phyloP scores from a whole-genome alignment of 2,888 invertebrate genomes.

The Ophion ellenae region DNA sequence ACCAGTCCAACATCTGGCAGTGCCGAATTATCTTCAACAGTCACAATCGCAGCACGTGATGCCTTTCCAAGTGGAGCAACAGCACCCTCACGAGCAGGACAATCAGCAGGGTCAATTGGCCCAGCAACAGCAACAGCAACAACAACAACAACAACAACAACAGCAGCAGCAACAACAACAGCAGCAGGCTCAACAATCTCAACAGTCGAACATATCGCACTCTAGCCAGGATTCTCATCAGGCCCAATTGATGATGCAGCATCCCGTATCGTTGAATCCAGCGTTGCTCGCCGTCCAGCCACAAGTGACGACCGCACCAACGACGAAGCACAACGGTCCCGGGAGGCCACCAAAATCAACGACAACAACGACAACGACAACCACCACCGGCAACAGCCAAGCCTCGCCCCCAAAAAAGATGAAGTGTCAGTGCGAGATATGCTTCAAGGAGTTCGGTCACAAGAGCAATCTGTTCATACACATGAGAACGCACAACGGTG shows the following conservation, averaged over 20 bases:
- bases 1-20: slow-evolving; percentile 71
- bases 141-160: slow-evolving; percentile 45
- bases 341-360: slow-evolving; percentile 78
- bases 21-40: slow-evolving; percentile 70
- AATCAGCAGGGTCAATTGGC: slow-evolving; percentile 62
- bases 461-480: slow-evolving; percentile 82
- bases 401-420: slow-evolving; percentile 74
- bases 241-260: slow-evolving; percentile 59
- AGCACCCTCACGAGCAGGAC: slow-evolving; percentile 57
- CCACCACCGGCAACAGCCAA: slow-evolving; percentile 6
- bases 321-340: slow-evolving; percentile 76
- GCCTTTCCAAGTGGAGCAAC: slow-evolving; percentile 61
- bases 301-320: slow-evolving; percentile 42
- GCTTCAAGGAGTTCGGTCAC: slow-evolving; percentile 82
- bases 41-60: slow-evolving; percentile 56
- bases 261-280: slow-evolving; percentile 69
- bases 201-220: slow-evolving; percentile 53
- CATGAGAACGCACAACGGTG: slow-evolving; percentile 82
- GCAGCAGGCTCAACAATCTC: slow-evolving; percentile 56
- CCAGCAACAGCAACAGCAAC: slow-evolving; percentile 54
- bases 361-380: background rate
- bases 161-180: slow-evolving; percentile 51
- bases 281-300: slow-evolving; percentile 40
- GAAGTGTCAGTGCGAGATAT: slow-evolving; percentile 82
- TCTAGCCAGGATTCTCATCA: slow-evolving; percentile 53